These are phyloP conservation scores for Pagrus major DNA, from an alignment of 2,113 vertebrate genomes.

Conservation along the genomic window DNA sequence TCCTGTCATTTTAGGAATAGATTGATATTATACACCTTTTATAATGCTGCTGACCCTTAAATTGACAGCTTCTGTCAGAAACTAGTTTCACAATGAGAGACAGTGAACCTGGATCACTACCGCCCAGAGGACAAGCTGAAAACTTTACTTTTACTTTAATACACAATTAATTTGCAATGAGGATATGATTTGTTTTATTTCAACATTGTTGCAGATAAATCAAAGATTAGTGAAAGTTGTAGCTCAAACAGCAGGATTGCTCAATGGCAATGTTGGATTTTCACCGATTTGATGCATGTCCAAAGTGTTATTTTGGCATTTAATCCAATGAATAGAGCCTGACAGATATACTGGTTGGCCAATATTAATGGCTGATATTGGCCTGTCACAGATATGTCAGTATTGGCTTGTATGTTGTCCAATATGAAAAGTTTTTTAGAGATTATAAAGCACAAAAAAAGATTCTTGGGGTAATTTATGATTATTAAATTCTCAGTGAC, in stretches of 20 bases:
- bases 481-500: no score
- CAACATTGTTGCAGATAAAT: background rate
- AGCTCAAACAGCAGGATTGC: background rate
- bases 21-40: background rate
- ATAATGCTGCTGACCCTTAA: background rate
- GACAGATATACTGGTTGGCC: no score
- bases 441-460: no score
- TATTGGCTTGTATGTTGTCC: no score
- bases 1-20: background rate
- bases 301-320: background rate
- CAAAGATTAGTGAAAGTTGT: no score
- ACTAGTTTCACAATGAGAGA: background rate
- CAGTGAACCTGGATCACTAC: background rate
- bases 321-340: background rate
- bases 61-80: background rate
- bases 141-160: no score
- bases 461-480: no score
- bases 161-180: no score
- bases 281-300: background rate
- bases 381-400: no score
- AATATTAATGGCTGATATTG: no score
- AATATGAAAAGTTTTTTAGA: no score
- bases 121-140: background rate
- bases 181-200: no score
- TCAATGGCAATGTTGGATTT: background rate